Base-by-base conservation (phyloP, 2,797 vertebrate genomes). In the Lutjanus campechanus region DNA sequence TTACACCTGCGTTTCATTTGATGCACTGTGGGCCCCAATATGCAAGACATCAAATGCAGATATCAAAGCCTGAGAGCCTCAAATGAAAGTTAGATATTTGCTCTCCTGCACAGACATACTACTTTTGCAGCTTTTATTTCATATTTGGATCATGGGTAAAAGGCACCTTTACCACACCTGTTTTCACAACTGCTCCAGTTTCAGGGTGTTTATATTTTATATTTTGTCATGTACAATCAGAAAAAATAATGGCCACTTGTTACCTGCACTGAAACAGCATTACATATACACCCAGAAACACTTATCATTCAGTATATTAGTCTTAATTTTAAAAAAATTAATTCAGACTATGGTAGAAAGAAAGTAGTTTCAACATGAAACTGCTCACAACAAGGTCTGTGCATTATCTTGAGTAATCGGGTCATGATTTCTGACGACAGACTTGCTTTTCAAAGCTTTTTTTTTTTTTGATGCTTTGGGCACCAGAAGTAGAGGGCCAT, bases 41-140 rank as follows among this genome's bases (percentile, higher is more conserved):
- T 29, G 11, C 40, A 17, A 11, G 12, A 72, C 44, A 46, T 58
- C 2, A 40, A 67, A 72, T 36, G 43, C n/a, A 46, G 4, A 0
- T 46, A 22, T 60, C 43, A 49, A 69, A 22, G 15, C 8, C n/a
- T n/a, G n/a, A n/a, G n/a, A n/a, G n/a, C n/a, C n/a, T n/a, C 15
- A n/a, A 22, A 72, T 15, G 1, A 20, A 44, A 65, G 11, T 41
- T 0, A 20, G 10, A 51, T 7, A 2, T 46, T 59, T 72, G 6
- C n/a, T 46, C 2, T 54, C 29, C 20, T 62, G 12, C 54, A 67
- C 19, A 50, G 2, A 13, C 15, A 17, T 54, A 4, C 20, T 20
- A 47, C 44, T 3, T 61, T n/a, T 63, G 46, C 7, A 47, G 7
- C 19, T 73, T 67, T 87, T 3, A 73, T 53, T 71, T 69, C 68